Evolutionary conservation across 92 coral and sea anemone genomes (phyloP).

Genomic region (Micromussa lordhowensis): DNA sequence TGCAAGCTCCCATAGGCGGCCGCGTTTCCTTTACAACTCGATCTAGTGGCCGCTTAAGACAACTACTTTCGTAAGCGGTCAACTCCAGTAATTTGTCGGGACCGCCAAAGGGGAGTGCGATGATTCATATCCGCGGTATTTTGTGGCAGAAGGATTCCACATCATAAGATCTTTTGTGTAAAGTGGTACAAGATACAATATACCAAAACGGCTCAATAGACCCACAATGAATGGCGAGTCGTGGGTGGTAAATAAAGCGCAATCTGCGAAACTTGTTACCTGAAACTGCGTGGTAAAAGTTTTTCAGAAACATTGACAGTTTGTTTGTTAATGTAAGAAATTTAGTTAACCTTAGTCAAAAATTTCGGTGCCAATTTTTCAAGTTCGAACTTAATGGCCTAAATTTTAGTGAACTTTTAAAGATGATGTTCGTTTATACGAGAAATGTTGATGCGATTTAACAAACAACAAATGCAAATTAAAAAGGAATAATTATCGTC

Average conservation of each 20-base stretch:
- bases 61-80: too few relatives aligned
- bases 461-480: not conserved
- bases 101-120: not conserved
- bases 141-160: not conserved
- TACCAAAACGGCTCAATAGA: not conserved
- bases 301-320: not conserved
- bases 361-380: not conserved
- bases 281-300: too few relatives aligned
- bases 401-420: not conserved
- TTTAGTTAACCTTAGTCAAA: not conserved
- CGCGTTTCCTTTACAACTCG: too few relatives aligned
- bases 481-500: constrained; percentile 4
- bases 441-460: not conserved
- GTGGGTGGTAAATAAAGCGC: not conserved
- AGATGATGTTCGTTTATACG: not conserved
- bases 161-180: not conserved
- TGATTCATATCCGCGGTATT: not conserved
- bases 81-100: not conserved
- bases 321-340: not conserved
- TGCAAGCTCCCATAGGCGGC: too few relatives aligned
- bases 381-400: not conserved
- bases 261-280: not conserved
- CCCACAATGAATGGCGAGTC: not conserved
- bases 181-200: constrained; percentile 4
- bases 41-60: too few relatives aligned